Evolutionary conservation across 2,113 vertebrate species (phyloP).

Genomic region (Piaya cayana): DNA sequence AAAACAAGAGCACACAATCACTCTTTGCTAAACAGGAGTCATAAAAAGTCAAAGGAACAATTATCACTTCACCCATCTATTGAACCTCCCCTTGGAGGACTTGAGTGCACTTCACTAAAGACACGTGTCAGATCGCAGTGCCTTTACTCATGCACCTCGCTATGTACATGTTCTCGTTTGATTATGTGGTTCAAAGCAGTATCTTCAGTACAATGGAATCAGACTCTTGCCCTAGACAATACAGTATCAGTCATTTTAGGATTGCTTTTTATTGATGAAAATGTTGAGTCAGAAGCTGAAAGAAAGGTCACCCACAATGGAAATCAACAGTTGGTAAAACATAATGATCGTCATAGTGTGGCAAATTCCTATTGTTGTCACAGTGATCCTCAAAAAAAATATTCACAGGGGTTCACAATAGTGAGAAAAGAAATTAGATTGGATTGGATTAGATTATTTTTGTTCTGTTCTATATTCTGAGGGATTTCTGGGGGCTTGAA

Average conservation of each 20-base stretch:
- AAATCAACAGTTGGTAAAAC: not conserved
- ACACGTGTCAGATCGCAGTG: not conserved
- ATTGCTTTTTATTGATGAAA: not conserved
- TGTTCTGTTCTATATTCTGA: not conserved
- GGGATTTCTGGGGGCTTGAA: not conserved
- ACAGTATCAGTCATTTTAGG: not conserved
- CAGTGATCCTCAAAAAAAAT: not conserved
- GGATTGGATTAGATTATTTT: not conserved
- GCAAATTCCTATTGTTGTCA: not conserved
- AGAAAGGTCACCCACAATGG: not conserved
- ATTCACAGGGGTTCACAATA: not conserved
- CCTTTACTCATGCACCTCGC: not conserved
- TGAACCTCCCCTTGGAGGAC: not conserved
- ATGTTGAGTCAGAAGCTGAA: not conserved
- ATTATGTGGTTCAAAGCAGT: not conserved
- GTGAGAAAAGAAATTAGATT: not conserved
- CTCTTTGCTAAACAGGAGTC: not conserved
- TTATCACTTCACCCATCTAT: not conserved
- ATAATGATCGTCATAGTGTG: not conserved
- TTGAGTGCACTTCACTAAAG: not conserved
- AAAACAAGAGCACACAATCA: constrained; percentile 13
- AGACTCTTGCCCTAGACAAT: not conserved
- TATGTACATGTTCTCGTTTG: not conserved
- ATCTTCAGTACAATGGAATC: not conserved
- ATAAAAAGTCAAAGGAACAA: not conserved